Evolutionary conservation across 2,888 invertebrate genomes (phyloP), one percentile per base, ranked within the genome.

Genomic region (Allacma fusca): DNA sequence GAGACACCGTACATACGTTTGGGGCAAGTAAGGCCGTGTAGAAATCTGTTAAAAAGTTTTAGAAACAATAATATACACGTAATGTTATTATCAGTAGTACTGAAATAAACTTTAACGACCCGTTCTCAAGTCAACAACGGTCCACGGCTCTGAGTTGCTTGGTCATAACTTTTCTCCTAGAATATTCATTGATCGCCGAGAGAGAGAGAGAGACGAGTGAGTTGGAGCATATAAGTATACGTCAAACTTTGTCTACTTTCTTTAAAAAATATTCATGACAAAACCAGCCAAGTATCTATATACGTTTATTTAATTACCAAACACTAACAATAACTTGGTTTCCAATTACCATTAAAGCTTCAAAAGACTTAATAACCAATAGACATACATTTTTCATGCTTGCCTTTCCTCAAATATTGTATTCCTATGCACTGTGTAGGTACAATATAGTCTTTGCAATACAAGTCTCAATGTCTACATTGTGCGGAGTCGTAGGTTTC

Each of bases 261-360:
- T 68, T 16, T 2, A 68, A 68, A 68, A 34, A 29, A 68, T 69
- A 43, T 43, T 69, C 69, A 69, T 69, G 19, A 69, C 69, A 43
- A 24, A 19, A 59, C n/a, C n/a, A n/a, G n/a, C 23, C n/a, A 59
- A 59, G 23, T 59, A 59, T 59, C 21, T 59, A 21, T 64, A 13
- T 64, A 23, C 69, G 21, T 40, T 24, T 29, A 72, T 50, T 72
- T 72, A 72, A 72, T 72, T 72, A 72, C 72, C 29, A 28, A 72
- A 59, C 59, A 72, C 72, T 72, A 57, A 72, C 72, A 72, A 72
- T 72, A 72, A 72, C 50, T 72, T 72, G 21, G 12, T 57, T 72
- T 72, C 29, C 72, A 57, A 72, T 72, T 72, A 72, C 59, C 72
- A 72, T 72, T 29, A 72, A 72, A 50, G 44, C 19, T 24, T 26